Base-by-base conservation (phyloP, 2,888 invertebrate genomes). In the Oscheius onirici region DNA sequence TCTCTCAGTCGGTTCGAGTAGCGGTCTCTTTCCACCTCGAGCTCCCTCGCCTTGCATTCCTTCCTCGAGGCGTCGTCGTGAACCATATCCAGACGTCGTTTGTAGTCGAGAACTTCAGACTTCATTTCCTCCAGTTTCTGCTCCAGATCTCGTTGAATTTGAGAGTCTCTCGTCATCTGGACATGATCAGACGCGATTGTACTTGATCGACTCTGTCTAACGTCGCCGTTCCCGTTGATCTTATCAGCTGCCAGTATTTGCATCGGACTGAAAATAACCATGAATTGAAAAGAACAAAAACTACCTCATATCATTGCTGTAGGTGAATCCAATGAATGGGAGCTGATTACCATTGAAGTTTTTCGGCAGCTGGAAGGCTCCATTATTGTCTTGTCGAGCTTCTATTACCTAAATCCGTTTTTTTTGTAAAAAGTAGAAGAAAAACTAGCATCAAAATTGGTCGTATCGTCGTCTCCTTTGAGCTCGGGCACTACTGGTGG, bases 251-350 rank as follows among this genome's bases (percentile, higher is more conserved):
- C 17, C 1, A 69, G 69, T 15, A 40, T 22, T 8, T 43, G 49
- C 1, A 70, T 51, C 3, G 70, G 70, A 34, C 70, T 70, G 43
- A 60, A 69, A 46, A n/a, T 10, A 3, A 34, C 8, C 5, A 8
- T 17, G 5, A 2, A 41, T 3, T 43, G 13, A 34, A 41, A 10
- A 11, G 22, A 43, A 10, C 22, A 49, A 22, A 15, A 24, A 13
- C 10, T 41, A 71, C 71, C 83, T 80, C 46, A 79, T 76, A 41
- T 86, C 95, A 70, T 93, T 93, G 80, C 95, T 95, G 88, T 97
- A 99, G 1, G 99, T 97, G 89, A 99, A 99, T 13, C 97, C 97
- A 69, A 97, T 93, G 89, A 99, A 99, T 2, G 99, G 97, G 84
- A 99, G 91, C 90, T 99, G 97, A 90, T 99, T 97, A 72, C 97